Conservation (phyloP, 2,888 invertebrate species). For the Macrophya alboannulata region DNA sequence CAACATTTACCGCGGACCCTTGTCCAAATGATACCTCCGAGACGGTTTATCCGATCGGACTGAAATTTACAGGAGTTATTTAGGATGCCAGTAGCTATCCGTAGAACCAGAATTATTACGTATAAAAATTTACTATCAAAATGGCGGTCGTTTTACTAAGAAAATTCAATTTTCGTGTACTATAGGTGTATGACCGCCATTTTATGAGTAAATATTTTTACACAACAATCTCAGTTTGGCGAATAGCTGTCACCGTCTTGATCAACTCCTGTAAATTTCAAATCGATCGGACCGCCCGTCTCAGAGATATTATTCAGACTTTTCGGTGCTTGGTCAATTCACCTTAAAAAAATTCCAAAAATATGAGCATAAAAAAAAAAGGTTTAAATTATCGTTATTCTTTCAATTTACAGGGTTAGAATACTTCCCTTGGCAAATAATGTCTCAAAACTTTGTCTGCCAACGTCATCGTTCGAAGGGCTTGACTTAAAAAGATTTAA, state of each 20-base stretch:
- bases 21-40: neutral
- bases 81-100: neutral
- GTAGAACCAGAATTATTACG: neutral
- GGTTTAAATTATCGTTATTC: neutral
- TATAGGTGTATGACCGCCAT: neutral
- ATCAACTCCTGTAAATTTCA: neutral
- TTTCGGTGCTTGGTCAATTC: no score
- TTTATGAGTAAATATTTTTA: neutral
- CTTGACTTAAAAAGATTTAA: neutral
- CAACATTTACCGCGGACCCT: neutral
- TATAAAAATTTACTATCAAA: neutral
- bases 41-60: neutral
- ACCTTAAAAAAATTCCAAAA: neutral
- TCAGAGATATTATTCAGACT: neutral
- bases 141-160: neutral
- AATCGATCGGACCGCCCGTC: neutral
- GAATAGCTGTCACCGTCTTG: neutral
- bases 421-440: neutral
- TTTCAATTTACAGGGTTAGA: neutral
- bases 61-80: neutral
- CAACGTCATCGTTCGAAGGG: neutral
- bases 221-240: neutral
- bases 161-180: neutral
- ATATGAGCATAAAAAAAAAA: neutral
- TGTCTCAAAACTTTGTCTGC: neutral